Percentiles rank a stretch among this genome's conserved stretches.
These are phyloP conservation scores for Drosophila mercatorum DNA, from an alignment of 2,888 invertebrate genomes.

Conservation along the genomic window DNA sequence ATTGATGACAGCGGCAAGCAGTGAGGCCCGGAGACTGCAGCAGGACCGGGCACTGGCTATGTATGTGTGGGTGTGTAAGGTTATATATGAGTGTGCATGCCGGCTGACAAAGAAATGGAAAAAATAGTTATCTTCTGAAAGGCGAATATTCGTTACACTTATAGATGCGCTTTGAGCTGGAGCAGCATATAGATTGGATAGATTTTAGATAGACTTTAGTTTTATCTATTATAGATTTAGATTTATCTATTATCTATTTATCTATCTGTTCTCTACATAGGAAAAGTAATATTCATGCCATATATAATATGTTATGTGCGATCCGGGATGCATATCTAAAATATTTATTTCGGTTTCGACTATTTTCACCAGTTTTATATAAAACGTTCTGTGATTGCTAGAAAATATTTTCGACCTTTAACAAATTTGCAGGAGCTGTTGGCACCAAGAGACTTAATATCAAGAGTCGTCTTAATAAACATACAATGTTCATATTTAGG, in stretches of 20 bases:
- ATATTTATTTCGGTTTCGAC: background rate
- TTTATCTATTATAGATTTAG: too few relatives aligned
- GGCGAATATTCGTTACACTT: background rate
- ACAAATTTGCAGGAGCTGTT: too few relatives aligned
- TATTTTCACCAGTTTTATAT: background rate
- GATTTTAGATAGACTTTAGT: background rate
- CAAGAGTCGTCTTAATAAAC: conserved; percentile 11
- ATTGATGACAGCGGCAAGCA: conserved; percentile 76
- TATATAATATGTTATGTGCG: background rate
- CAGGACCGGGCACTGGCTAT: conserved; percentile 16
- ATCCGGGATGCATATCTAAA: background rate
- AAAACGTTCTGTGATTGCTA: too few relatives aligned
- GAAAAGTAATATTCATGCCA: background rate
- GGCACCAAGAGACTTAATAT: too few relatives aligned
- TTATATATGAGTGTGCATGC: conserved; percentile 8
- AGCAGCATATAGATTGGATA: background rate
- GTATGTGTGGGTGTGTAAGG: conserved; percentile 12
- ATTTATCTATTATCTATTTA: too few relatives aligned
- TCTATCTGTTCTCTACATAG: too few relatives aligned
- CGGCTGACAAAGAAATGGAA: background rate
- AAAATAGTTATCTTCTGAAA: background rate
- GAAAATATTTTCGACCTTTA: too few relatives aligned
- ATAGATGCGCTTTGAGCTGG: background rate
- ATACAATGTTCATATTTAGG: background rate
- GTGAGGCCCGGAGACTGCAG: conserved; percentile 23